phyloP scores from a whole-genome alignment of 2,113 vertebrate genomes.

The Ptilonorhynchus violaceus region DNA sequence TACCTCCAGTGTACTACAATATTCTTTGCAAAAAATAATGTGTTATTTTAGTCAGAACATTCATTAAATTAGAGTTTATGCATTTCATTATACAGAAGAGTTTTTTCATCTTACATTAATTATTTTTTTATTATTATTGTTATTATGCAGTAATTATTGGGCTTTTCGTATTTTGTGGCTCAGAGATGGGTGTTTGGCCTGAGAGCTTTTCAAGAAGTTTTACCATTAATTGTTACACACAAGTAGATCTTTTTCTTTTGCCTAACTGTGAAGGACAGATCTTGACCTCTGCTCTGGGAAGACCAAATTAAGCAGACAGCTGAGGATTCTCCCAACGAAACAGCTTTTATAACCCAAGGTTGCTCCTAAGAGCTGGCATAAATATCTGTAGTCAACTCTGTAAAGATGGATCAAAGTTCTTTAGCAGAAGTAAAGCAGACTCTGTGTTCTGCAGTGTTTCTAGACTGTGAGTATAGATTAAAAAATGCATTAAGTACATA shows the following conservation, averaged over 20 bases:
- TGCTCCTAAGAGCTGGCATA: neutral
- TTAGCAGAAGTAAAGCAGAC: neutral
- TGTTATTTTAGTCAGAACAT: conserved; percentile 43
- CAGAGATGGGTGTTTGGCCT: neutral
- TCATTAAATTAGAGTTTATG: conserved; percentile 60
- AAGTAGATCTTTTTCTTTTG: neutral
- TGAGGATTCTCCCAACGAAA: neutral
- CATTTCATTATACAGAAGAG: conserved; percentile 27
- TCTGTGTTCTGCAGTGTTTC: neutral
- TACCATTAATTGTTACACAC: neutral
- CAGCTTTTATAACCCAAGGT: neutral
- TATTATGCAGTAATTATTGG: neutral
- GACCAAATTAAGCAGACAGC: neutral
- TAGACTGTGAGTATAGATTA: neutral
- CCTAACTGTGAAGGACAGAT: neutral
- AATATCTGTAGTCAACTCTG: neutral
- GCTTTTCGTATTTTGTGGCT: neutral
- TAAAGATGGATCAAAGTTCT: neutral
- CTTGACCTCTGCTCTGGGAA: neutral
- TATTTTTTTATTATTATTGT: neutral
- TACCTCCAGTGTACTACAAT: conserved; percentile 35
- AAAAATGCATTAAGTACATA: neutral
- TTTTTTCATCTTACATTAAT: neutral
- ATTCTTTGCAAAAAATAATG: conserved; percentile 49
- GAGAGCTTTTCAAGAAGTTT: neutral